Percentiles rank a stretch among this genome's conserved stretches.
phyloP scores from a whole-genome alignment of 2,888 invertebrate genomes.

The Ochropacha duplaris region DNA sequence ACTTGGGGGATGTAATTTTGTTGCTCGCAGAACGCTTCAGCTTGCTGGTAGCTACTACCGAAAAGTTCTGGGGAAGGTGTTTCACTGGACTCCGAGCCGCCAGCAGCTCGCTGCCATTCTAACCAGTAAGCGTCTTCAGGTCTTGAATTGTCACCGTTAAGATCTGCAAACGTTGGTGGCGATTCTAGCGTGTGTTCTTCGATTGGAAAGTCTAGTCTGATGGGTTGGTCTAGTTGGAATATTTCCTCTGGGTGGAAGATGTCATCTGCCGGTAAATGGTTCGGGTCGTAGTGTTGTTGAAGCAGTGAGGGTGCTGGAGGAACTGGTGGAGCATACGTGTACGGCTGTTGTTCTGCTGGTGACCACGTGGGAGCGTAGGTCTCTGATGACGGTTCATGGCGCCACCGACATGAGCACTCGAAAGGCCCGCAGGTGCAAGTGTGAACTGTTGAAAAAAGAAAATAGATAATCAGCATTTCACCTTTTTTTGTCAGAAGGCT shows the following conservation, averaged over 20 bases:
- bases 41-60: conserved; percentile 63
- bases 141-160: conserved; percentile 88
- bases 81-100: conserved; percentile 78
- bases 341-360: conserved; percentile 55
- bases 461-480: not conserved
- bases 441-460: conserved; percentile 71
- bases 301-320: conserved; percentile 59
- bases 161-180: conserved; percentile 87
- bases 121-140: conserved; percentile 84
- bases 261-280: conserved; percentile 84
- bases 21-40: conserved; percentile 69
- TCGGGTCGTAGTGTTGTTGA: conserved; percentile 82
- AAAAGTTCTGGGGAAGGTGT: conserved; percentile 83
- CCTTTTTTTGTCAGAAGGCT: too few relatives aligned
- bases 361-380: conserved; percentile 66
- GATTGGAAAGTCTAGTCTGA: conserved; percentile 84
- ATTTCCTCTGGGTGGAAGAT: conserved; percentile 90
- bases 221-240: conserved; percentile 89
- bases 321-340: conserved; percentile 56
- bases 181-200: conserved; percentile 82
- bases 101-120: conserved; percentile 79
- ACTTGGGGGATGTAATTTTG: conserved; percentile 60
- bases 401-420: conserved; percentile 87
- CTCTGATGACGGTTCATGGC: conserved; percentile 57
- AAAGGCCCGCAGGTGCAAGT: conserved; percentile 89